Evolutionary conservation across 2,888 invertebrate species (phyloP).

Genomic region (Nemapogon koenigi): DNA sequence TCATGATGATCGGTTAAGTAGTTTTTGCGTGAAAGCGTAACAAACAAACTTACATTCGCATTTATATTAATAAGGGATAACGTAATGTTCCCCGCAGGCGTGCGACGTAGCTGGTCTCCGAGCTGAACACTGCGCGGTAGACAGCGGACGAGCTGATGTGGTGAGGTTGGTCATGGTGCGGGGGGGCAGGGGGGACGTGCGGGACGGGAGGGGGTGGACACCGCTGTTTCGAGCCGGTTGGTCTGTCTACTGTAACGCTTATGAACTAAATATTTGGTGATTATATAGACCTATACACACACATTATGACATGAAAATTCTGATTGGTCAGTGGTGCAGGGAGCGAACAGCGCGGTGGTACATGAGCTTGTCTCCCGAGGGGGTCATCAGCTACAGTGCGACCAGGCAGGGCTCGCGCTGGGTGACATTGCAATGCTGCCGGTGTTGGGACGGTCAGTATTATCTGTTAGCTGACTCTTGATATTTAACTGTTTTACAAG

Average conservation of each 20-base stretch:
- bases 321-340: constrained; percentile 43
- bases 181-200: constrained; percentile 46
- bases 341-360: constrained; percentile 37
- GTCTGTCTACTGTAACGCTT: constrained; percentile 9
- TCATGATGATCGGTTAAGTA: no score
- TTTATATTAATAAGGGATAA: no score
- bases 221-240: constrained; percentile 59
- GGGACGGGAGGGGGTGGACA: constrained; percentile 60
- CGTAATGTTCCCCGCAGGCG: constrained; percentile 25
- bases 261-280: not conserved
- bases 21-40: no score
- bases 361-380: constrained; percentile 46
- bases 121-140: constrained; percentile 60
- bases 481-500: no score
- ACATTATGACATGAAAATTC: not conserved
- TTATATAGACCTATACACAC: not conserved
- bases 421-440: constrained; percentile 34
- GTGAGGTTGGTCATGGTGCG: constrained; percentile 50
- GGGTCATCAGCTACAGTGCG: constrained; percentile 29
- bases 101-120: constrained; percentile 54
- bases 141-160: constrained; percentile 42
- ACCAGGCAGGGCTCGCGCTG: constrained; percentile 36
- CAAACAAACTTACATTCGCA: no score
- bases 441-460: constrained; percentile 33
- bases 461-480: no score